phyloP scores from a whole-genome alignment of 1,140 invertebrate genomes.

The Brachionus paranguensis region DNA sequence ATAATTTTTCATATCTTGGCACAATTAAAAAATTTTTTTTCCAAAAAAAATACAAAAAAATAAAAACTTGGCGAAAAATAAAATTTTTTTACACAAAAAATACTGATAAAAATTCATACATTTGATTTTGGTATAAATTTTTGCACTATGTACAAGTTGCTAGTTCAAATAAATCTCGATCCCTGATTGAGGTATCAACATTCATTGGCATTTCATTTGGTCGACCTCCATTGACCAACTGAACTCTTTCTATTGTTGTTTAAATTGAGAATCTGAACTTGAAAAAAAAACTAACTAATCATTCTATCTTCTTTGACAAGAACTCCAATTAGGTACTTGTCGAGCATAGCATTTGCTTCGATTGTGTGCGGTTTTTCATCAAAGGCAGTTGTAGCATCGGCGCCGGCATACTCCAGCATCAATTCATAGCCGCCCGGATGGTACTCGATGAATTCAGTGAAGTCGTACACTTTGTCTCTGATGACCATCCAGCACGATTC shows the following conservation, averaged over 20 bases:
- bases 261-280: not conserved
- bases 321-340: slow-evolving; percentile 31
- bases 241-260: not conserved
- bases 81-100: not conserved
- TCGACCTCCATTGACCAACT: not conserved
- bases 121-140: not conserved
- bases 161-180: not conserved
- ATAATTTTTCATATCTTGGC: not conserved
- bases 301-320: slow-evolving; percentile 35
- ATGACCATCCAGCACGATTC: slow-evolving; percentile 49
- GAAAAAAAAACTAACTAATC: not conserved
- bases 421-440: slow-evolving; percentile 80
- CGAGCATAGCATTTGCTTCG: slow-evolving; percentile 3
- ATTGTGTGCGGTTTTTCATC: slow-evolving; percentile 37
- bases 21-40: not conserved
- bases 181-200: not conserved
- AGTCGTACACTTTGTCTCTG: slow-evolving; percentile 47
- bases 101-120: not conserved
- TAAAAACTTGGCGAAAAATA: not conserved
- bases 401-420: slow-evolving; percentile 74
- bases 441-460: slow-evolving; percentile 53
- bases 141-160: not conserved
- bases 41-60: not conserved
- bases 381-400: slow-evolving; percentile 60
- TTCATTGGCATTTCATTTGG: not conserved